Evolutionary conservation across 2,113 vertebrate genomes (phyloP).

Genomic region (Amphilophus citrinellus): DNA sequence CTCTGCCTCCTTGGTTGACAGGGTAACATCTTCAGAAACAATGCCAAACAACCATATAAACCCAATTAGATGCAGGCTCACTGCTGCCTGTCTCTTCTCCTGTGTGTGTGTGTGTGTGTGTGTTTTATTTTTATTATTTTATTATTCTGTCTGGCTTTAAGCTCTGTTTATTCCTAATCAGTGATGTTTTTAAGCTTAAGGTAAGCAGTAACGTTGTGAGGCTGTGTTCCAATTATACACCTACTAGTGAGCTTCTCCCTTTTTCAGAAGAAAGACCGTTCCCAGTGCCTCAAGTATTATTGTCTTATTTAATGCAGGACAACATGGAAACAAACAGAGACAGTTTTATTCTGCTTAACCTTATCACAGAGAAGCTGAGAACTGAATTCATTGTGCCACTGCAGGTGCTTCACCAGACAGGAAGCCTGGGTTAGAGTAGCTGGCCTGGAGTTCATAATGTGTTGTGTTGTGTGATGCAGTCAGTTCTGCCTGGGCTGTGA

Average conservation of each 20-base stretch:
- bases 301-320: neutral
- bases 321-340: neutral
- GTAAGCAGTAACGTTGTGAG: neutral
- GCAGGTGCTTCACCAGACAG: conserved; percentile 32
- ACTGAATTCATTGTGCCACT: neutral
- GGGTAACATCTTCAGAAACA: conserved; percentile 54
- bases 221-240: conserved; percentile 6
- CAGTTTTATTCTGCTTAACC: neutral
- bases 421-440: conserved; percentile 30
- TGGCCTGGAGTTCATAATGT: conserved; percentile 39
- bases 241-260: neutral
- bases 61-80: conserved; percentile 67
- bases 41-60: conserved; percentile 61
- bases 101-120: neutral
- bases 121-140: neutral
- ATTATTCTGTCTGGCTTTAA: neutral
- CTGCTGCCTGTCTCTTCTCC: neutral
- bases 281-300: neutral
- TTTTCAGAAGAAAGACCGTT: neutral
- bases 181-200: neutral
- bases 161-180: conserved; percentile 8
- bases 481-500: conserved; percentile 54
- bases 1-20: conserved; percentile 46
- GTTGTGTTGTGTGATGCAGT: conserved; percentile 29
- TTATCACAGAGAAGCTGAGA: neutral